Evolutionary conservation across 2,113 vertebrate genomes (phyloP), one percentile per base, ranked within the genome.

Genomic region (Orycteropus afer): DNA sequence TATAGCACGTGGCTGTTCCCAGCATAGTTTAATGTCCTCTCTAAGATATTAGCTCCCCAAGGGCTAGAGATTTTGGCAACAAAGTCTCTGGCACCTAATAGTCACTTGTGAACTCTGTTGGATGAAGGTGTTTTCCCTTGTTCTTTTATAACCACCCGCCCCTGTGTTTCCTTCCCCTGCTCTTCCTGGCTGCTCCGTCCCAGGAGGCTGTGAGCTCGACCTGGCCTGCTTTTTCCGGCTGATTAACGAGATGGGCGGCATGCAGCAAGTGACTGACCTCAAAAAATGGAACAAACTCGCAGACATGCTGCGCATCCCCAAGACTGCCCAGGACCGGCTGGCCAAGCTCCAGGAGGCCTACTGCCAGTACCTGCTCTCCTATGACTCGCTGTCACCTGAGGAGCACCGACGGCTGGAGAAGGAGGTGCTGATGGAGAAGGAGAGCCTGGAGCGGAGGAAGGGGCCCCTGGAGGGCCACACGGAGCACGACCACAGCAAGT

Each of bases 241-340:
- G 98, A 99, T 99, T 97, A 99, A 99, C 1, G 99, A 99, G 98
- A 99, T 99, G 99, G 99, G 99, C 13, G 99, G 99, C 98, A 99
- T 99, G 99, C 99, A 99, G 99, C 99, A 99, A 98, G 99, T 99
- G 98, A 99, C 99, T 99, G 99, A 99, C 99, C 99, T 99, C 98
- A 99, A 99, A 98, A 99, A 99, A 98, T 99, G 99, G 99, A 99
- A 99, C 98, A 99, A 99, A 98, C 99, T 99, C 97, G 99, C 99
- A 63, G 99, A 99, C 97, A 98, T 99, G 94, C 98, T 99, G 97
- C 99, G 99, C 90, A 99, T 99, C 98, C 99, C 99, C 47, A 99
- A 99, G 98, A 99, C 99, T 23, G 99, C 99, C 97, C 99, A 99
- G 99, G 99, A 99, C 98, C 99, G 99, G 80, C 98, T 99, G 98